Conservation (phyloP, 2,888 invertebrate species). For the Lobophora halterata region DNA sequence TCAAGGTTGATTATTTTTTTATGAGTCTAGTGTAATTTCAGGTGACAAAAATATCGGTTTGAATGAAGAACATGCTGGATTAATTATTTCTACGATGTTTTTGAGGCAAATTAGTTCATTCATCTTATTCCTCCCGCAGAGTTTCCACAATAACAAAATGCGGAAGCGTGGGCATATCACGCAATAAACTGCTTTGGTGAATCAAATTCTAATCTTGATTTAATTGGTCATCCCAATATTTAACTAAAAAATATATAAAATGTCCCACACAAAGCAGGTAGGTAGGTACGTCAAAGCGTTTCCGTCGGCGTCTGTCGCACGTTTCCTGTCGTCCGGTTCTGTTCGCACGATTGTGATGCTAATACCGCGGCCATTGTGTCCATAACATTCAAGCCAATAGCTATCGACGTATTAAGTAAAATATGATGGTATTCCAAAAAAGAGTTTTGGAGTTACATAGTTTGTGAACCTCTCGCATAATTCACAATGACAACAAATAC, state of each 20-base stretch:
- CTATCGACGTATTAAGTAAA: constrained; percentile 32
- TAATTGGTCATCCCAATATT: constrained; percentile 12
- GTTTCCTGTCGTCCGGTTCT: constrained; percentile 36
- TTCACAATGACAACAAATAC: no score
- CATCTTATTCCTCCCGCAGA: not conserved
- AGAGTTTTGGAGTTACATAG: no score
- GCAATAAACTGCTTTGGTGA: constrained; percentile 19
- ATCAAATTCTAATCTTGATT: constrained; percentile 20
- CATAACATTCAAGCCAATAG: constrained; percentile 36
- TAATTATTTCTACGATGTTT: no score
- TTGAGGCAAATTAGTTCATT: constrained; percentile 10
- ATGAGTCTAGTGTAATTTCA: constrained; percentile 8
- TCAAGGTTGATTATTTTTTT: constrained; percentile 34
- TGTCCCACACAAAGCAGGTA: constrained; percentile 26
- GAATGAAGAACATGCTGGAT: no score
- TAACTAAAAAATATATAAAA: constrained; percentile 22
- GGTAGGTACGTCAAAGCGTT: constrained; percentile 29
- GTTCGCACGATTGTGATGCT: constrained; percentile 47
- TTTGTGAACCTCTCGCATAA: no score
- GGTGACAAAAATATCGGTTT: constrained; percentile 12
- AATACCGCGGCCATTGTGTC: constrained; percentile 56
- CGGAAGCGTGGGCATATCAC: constrained; percentile 24
- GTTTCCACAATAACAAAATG: constrained; percentile 16
- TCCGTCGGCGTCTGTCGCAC: constrained; percentile 27
- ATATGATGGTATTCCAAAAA: no score